Base-by-base conservation (phyloP, 1,140 invertebrate genomes). In the Procambarus clarkii region DNA sequence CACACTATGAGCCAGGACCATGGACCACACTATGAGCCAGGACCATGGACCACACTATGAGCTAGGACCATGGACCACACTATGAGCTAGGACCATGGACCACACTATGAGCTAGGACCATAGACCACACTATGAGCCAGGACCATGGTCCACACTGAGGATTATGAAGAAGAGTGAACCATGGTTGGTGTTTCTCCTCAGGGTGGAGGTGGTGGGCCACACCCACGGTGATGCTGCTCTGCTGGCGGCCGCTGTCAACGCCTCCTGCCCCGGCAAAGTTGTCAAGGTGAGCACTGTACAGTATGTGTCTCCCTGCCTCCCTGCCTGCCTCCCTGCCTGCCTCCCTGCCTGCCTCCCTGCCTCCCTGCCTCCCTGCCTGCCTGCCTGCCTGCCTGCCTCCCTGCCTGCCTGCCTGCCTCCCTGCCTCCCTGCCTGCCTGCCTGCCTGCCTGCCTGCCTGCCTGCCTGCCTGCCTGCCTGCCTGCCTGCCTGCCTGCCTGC, bases 251-350 rank as follows among this genome's bases (percentile, higher is more conserved):
- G 45, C 54, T 24, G 88, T 91, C 50, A 91, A 91, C 82, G 58
- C 88, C 71, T 77, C 88, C 54, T 91, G 88, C 58, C 88, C 88
- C 24, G 82, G 88, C 50, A 91, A 91, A 46, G 76, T 91, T n/a
- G 80, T 50, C 13, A 91, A 91, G 88, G 88, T 91, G 50, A 21
- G 82, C 21, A 24, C 21, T 34, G 34, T 34, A 34, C 34, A 34
- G 34, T 34, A 34, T 34, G 34, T 34, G 34, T 1, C 34, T 34
- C 0, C 34, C 1, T 34, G 34, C 34, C 34, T 34, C 34, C 34
- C 34, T 34, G 34, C 34, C 34, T 34, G 0, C 34, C 34, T 34
- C 8, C 8, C 8, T 58, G 54, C 8, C 64, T 0, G 2, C 64
- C 64, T 21, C 3, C 64, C 64, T 18, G 4, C 64, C 64, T 18